Evolutionary conservation across 2,888 invertebrate species (phyloP), one percentile per base, ranked within the genome.

Genomic region (Microchrysa polita): DNA sequence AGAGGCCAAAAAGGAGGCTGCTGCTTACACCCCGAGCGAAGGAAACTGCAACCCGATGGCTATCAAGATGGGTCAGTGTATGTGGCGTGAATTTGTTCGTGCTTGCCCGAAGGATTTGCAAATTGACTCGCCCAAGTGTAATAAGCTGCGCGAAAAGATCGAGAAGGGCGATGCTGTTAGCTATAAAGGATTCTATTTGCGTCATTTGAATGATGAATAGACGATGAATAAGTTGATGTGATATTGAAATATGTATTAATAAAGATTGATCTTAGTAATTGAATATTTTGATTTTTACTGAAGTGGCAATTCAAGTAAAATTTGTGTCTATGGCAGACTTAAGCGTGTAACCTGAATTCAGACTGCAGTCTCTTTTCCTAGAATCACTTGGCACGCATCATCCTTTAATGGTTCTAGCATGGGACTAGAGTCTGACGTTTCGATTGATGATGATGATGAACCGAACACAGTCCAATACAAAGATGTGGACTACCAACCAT

Each of bases 81-180:
- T 79, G 14, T 79, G 78, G 79, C 76, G 75, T 63, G 78, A 79
- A 75, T 78, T 78, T 34, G 74, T 77, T 2, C 75, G 74, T 14
- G 77, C 78, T 2, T 81, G 80, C 22, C 80, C 80, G 14, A 77
- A 76, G 20, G 79, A 81, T 0, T 71, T 77, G 40, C 80, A 78
- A 65, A 60, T 78, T 2, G 74, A 79, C 23, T 76, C 74, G n/a
- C 72, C 73, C 0, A 78, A 77, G 23, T 81, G 81, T 20, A 78
- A 77, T 27, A 79, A 78, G 71, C 77, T 79, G 9, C 75, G 79
- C 2, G 79, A 79, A n/a, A 77, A 77, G 53, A 73, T 79, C 44
- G 71, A 73, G 9, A 77, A 78, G 23, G 78, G 77, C 20, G 77
- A 78, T 63, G 76, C 60, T 10, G 42, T 52, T 27, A 34, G 52